These are phyloP conservation scores for Linnaemya tessellans DNA, from an alignment of 2,888 invertebrate genomes.

Conservation along the genomic window DNA sequence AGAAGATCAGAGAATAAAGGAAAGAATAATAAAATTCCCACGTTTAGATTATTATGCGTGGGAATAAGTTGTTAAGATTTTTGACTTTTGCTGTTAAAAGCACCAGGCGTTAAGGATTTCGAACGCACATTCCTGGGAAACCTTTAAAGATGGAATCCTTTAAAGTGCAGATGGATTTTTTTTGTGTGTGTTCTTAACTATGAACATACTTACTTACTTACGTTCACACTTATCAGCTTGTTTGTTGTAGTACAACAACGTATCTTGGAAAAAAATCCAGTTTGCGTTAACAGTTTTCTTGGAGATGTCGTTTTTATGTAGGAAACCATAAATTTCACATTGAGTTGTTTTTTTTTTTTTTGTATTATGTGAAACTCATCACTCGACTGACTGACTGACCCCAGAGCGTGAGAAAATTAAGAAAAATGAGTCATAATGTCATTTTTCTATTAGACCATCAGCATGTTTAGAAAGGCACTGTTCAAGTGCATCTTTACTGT, in stretches of 20 bases:
- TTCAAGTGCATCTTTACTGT: not conserved
- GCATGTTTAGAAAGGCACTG: conserved; percentile 53
- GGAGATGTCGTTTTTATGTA: conserved; percentile 30
- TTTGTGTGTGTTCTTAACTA: not conserved
- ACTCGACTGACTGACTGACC: conserved; percentile 9
- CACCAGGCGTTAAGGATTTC: conserved; percentile 63
- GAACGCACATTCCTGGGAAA: not conserved
- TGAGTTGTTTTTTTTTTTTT: conserved; percentile 41
- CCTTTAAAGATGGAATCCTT: conserved; percentile 50
- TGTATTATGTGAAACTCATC: not conserved
- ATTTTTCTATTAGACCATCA: conserved; percentile 63
- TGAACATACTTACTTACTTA: not conserved
- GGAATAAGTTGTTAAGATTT: conserved; percentile 63
- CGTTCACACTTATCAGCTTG: not conserved
- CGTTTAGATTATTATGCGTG: conserved; percentile 70
- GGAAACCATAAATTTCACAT: conserved; percentile 61
- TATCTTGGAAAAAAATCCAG: conserved; percentile 7
- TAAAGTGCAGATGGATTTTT: conserved; percentile 44
- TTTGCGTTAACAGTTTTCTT: conserved; percentile 39
- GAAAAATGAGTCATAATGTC: conserved; percentile 48
- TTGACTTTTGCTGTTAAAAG: conserved; percentile 57
- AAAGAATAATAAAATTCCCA: conserved; percentile 60
- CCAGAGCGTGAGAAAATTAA: conserved; percentile 65
- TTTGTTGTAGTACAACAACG: not conserved
- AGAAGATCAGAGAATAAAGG: conserved; percentile 2